Evolutionary conservation across 37 sponge, comb jelly and placozoan genomes (phyloP).

Genomic region (Corticium candelabrum): DNA sequence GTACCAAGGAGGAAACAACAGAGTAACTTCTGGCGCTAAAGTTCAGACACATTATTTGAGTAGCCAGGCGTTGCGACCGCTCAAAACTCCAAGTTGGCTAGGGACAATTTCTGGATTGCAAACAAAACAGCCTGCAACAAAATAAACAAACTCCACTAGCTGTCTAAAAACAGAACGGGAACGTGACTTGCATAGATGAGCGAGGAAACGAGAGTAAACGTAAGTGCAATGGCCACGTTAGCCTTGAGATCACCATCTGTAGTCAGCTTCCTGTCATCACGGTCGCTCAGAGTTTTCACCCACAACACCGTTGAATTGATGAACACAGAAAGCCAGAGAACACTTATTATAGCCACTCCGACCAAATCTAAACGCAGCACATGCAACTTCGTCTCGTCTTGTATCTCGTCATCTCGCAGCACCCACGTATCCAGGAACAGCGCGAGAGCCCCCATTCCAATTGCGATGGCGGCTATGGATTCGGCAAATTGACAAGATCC

Average conservation of each 20-base stretch:
- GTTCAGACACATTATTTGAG: no score
- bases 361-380: background rate
- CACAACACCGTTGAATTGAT: conserved; percentile 2
- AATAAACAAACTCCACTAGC: no score
- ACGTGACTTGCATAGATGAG: background rate
- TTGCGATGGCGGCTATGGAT: background rate
- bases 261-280: background rate
- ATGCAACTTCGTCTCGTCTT: background rate
- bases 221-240: background rate
- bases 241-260: background rate
- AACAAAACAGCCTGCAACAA: no score
- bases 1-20: no score
- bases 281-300: background rate
- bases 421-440: conserved; percentile 2
- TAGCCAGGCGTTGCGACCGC: no score
- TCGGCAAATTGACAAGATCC: background rate
- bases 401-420: background rate
- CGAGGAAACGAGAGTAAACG: background rate
- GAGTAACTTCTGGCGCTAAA: no score
- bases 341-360: background rate
- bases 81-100: no score
- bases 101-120: no score
- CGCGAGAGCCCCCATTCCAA: background rate
- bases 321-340: background rate
- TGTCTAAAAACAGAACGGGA: no score